Evolutionary conservation across 2,113 vertebrate genomes (phyloP).

Genomic region (Esox niger): DNA sequence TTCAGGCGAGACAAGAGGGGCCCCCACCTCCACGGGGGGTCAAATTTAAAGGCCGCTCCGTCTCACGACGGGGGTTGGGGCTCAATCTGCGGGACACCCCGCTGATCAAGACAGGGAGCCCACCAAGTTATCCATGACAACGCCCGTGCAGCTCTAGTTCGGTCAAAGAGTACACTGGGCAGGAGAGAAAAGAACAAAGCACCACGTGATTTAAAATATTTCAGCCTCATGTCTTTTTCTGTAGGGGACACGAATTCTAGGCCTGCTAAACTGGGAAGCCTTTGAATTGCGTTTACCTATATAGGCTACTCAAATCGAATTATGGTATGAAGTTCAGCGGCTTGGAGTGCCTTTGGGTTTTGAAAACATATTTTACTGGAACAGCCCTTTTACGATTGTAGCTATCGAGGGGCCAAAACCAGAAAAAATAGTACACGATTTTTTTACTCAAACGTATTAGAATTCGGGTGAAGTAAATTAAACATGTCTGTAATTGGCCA

Average conservation of each 20-base stretch:
- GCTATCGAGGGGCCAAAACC: no score
- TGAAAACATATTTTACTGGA: no score
- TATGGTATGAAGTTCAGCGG: neutral
- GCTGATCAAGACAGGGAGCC: constrained; percentile 72
- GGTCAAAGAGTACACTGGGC: constrained; percentile 65
- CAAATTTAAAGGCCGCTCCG: constrained; percentile 77
- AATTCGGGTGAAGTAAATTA: no score
- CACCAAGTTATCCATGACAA: constrained; percentile 80
- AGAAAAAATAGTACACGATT: no score
- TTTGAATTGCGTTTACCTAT: no score
- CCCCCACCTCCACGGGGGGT: constrained; percentile 54
- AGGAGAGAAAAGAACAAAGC: constrained; percentile 73
- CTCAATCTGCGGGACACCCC: constrained; percentile 68
- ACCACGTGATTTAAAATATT: constrained; percentile 69
- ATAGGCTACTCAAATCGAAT: neutral
- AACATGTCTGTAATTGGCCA: no score
- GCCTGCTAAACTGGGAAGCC: neutral
- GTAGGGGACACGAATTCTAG: no score
- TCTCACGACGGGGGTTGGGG: constrained; percentile 55
- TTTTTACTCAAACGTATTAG: no score
- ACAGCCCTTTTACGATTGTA: no score
- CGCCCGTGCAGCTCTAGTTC: constrained; percentile 65
- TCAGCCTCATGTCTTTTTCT: constrained; percentile 59
- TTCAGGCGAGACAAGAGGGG: constrained; percentile 63
- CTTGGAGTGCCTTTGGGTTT: no score